These are phyloP conservation scores for Hepsetus odoe DNA, from an alignment of 2,113 vertebrate species.

Conservation along the genomic window DNA sequence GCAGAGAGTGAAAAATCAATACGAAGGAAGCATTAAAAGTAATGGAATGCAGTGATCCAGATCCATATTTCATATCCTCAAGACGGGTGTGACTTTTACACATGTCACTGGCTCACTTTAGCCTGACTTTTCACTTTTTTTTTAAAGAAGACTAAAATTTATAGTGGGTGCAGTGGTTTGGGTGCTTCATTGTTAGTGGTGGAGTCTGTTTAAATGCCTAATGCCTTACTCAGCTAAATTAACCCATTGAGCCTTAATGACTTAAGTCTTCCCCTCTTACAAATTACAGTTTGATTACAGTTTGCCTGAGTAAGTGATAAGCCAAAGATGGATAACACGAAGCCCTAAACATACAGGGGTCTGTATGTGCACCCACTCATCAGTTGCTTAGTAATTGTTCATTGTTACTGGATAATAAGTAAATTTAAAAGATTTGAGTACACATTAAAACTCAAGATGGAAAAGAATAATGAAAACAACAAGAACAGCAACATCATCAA, in stretches of 20 bases:
- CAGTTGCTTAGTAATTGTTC: not conserved
- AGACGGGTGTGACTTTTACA: conserved; percentile 53
- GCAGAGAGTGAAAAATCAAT: conserved; percentile 57
- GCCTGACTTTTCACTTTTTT: conserved; percentile 18
- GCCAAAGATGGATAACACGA: not conserved
- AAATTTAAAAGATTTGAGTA: too few species aligned
- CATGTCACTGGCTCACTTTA: conserved; percentile 44
- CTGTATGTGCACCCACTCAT: not conserved
- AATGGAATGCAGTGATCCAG: conserved; percentile 54
- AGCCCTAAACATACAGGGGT: not conserved
- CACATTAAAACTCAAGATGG: too few species aligned
- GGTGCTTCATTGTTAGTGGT: not conserved
- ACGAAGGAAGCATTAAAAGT: conserved; percentile 56
- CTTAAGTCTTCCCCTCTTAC: not conserved
- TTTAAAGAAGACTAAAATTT: conserved; percentile 20
- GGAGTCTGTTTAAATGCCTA: not conserved
- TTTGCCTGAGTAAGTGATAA: conserved; percentile 15
- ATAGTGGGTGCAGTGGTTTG: conserved; percentile 14
- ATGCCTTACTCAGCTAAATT: conserved; percentile 7
- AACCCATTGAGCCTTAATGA: conserved; percentile 5
- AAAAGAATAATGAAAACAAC: too few species aligned
- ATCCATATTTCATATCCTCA: conserved; percentile 52
- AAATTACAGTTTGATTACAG: conserved; percentile 13
- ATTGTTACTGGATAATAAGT: too few species aligned
- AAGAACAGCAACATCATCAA: too few species aligned